Evolutionary conservation across 2,113 vertebrate species (phyloP), one percentile per base, ranked within the genome.

Genomic region (Natator depressus): DNA sequence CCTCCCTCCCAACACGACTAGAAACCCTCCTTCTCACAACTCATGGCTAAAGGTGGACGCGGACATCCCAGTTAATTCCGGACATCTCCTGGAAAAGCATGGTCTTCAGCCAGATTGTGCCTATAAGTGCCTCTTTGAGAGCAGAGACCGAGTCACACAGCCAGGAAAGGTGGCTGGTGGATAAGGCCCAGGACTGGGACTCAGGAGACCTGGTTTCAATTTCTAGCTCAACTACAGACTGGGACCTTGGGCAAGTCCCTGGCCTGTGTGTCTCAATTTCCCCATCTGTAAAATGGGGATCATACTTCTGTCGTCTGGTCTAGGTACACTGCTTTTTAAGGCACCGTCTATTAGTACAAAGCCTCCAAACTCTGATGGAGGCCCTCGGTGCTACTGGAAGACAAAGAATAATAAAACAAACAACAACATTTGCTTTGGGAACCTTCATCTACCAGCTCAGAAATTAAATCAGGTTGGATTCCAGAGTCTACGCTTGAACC

Each of bases 311-410:
- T 38, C 1, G 17, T 72, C 69, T 72, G n/a, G n/a, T 72, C 20
- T 4, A 72, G 65, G 65, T 8, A 72, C 35, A 35, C n/a, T 72
- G 20, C 14, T 11, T 38, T 76, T 12, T 9, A 10, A 27, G 11
- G n/a, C 1, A 81, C 11, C 38, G 78, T 2, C 0, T 5, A 24
- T 47, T 78, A 47, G 22, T 29, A 27, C 42, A 25, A 42, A 78
- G 5, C 75, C 75, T 0, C 35, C 72, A 79, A 12, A 57, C 69
- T 55, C 0, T 1, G n/a, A 42, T 78, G 47, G 47, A 83, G n/a
- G 22, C 14, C 10, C 16, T 3, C 3, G 65, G 81, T 10, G 49
- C 42, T 29, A 46, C 1, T 11, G 20, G 42, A 11, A 38, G 17
- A 65, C 6, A 16, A 65, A 65, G 31, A 35, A 65, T 65, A 31